Percentiles rank a stretch among this genome's conserved stretches.
Conservation (phyloP, 2,888 invertebrate genomes). For the Orthosia gothica region DNA sequence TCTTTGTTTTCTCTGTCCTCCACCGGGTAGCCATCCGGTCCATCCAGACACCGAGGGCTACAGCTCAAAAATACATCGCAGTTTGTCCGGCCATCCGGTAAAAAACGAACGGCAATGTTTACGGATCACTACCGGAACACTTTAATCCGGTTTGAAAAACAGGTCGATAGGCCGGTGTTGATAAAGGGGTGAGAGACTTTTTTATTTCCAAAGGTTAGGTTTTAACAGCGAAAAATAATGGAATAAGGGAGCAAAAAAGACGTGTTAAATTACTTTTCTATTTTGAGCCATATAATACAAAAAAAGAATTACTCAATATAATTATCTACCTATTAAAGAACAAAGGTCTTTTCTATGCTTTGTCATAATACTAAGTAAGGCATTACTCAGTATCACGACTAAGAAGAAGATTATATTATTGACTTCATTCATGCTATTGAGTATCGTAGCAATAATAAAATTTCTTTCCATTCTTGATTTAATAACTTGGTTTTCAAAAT, state of each 20-base stretch:
- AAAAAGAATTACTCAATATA: no score
- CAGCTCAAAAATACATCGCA: slow-evolving; percentile 54
- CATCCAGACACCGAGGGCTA: slow-evolving; percentile 37
- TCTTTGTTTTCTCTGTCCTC: slow-evolving; percentile 35
- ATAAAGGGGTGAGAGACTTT: slow-evolving; percentile 25
- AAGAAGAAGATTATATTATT: no score
- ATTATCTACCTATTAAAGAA: no score
- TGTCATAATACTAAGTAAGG: background rate
- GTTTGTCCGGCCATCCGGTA: slow-evolving; percentile 43
- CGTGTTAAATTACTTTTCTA: background rate
- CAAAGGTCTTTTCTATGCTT: no score
- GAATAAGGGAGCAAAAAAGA: background rate
- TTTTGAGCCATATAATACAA: background rate
- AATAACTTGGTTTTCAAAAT: background rate
- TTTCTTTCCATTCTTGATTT: background rate
- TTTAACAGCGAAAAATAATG: background rate
- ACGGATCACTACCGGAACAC: slow-evolving; percentile 55
- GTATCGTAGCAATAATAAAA: no score
- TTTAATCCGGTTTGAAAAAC: slow-evolving; percentile 53
- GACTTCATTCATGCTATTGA: no score
- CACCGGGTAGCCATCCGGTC: slow-evolving; percentile 25
- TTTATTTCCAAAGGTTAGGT: slow-evolving; percentile 1
- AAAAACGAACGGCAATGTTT: slow-evolving; percentile 52
- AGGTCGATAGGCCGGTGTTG: slow-evolving; percentile 20
- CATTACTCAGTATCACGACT: no score